Evolutionary conservation across 2,888 invertebrate genomes (phyloP).

Genomic region (Gryllus longicercus): DNA sequence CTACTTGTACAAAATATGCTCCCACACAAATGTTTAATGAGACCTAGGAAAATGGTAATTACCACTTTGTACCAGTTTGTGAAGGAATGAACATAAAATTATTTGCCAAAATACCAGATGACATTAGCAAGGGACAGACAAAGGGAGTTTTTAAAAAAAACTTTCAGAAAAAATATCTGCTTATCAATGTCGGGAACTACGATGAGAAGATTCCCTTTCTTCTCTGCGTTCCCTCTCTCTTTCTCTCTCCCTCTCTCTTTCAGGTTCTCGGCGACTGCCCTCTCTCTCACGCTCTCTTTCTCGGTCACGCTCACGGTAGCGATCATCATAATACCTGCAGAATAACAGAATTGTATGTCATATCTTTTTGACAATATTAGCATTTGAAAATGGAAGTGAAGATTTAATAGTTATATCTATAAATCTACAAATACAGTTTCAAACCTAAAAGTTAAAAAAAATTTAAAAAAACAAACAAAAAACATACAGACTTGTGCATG

Average conservation of each 20-base stretch:
- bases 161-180: neutral
- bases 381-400: too few species aligned
- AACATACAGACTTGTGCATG: too few species aligned
- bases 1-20: neutral
- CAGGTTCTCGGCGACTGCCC: conserved; percentile 35
- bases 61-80: conserved; percentile 6
- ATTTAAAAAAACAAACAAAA: too few species aligned
- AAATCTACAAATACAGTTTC: too few species aligned
- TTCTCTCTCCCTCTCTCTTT: conserved; percentile 35
- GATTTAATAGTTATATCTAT: too few species aligned
- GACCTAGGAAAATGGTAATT: neutral
- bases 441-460: too few species aligned
- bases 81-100: conserved; percentile 18
- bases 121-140: neutral
- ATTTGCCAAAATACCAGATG: neutral
- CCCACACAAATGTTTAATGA: conserved; percentile 11
- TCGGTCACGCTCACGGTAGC: conserved; percentile 66
- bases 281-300: conserved; percentile 40
- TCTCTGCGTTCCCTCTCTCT: conserved; percentile 35
- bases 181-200: conserved; percentile 61
- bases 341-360: conserved; percentile 30
- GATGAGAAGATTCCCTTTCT: conserved; percentile 54
- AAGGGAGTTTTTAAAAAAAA: neutral
- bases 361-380: neutral
- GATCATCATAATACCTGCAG: conserved; percentile 78